A percentile compares a stretch with the other conserved stretches of the same genome.
phyloP scores from a whole-genome alignment of 2,888 invertebrate genomes.

The Ectobius pallidus region DNA sequence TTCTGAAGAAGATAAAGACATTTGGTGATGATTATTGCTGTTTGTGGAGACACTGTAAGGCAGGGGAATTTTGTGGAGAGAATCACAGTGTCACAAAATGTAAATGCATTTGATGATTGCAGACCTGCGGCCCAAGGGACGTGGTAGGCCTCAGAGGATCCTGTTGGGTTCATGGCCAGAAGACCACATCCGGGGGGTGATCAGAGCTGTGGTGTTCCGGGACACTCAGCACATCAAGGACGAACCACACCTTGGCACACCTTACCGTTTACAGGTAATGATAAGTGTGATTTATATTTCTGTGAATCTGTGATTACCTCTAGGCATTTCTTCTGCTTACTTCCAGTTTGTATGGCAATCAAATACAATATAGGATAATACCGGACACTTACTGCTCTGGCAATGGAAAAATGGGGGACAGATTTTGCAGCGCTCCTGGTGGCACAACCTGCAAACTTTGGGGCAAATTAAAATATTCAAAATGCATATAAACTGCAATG shows the following conservation, averaged over 20 bases:
- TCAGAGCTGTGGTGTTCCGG: conserved; percentile 89
- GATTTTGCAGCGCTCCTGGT: too few relatives aligned
- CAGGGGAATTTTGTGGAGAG: too few relatives aligned
- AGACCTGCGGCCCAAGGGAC: conserved; percentile 89
- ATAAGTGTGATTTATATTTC: background rate
- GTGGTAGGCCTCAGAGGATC: conserved; percentile 89
- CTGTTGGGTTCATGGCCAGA: conserved; percentile 92
- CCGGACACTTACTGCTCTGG: too few relatives aligned
- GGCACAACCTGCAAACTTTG: too few relatives aligned
- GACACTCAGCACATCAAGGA: conserved; percentile 83
- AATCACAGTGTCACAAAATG: conserved; percentile 12
- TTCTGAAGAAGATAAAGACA: too few relatives aligned
- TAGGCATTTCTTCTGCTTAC: background rate
- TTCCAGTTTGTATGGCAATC: too few relatives aligned
- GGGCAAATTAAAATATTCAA: too few relatives aligned
- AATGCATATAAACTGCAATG: too few relatives aligned
- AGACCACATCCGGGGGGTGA: conserved; percentile 91
- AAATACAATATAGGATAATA: too few relatives aligned
- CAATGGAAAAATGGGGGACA: too few relatives aligned
- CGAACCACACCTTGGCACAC: conserved; percentile 64
- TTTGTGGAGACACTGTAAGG: too few relatives aligned
- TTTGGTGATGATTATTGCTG: too few relatives aligned
- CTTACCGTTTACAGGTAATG: conserved; percentile 33
- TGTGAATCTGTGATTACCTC: conserved; percentile 23
- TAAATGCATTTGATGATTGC: conserved; percentile 50